Conservation (phyloP, 2,888 invertebrate species). For the Drosophila limbata region DNA sequence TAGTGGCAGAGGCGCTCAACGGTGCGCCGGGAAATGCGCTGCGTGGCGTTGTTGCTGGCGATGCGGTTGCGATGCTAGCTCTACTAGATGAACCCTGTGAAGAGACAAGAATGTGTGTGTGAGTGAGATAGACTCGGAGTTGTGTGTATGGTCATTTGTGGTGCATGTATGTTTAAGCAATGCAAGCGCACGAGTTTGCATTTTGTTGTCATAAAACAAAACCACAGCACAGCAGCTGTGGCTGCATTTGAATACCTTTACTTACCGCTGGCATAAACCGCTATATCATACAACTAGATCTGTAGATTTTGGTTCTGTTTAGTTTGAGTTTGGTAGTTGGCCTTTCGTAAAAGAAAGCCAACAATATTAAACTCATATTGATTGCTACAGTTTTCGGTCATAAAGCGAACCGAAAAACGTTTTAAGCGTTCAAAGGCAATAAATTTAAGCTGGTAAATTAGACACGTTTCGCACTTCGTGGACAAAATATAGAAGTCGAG, state of each 20-base stretch:
- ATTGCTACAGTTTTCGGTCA: neutral
- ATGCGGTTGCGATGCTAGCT: conserved; percentile 82
- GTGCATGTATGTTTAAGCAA: neutral
- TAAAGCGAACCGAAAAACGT: neutral
- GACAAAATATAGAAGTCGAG: neutral
- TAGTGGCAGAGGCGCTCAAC: conserved; percentile 84
- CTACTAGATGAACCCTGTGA: conserved; percentile 75
- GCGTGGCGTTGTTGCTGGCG: conserved; percentile 77
- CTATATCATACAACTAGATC: conserved; percentile 21
- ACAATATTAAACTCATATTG: neutral
- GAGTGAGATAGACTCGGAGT: neutral
- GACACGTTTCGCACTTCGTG: neutral
- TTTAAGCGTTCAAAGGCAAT: neutral
- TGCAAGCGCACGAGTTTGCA: neutral
- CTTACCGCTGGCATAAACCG: conserved; percentile 63
- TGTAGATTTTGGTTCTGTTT: neutral
- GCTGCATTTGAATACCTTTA: conserved; percentile 51
- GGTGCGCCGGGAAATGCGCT: conserved; percentile 85
- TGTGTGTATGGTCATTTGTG: neutral
- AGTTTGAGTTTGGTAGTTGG: neutral
- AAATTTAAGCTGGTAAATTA: neutral
- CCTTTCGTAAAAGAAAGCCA: neutral
- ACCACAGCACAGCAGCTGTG: conserved; percentile 55
- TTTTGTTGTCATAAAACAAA: conserved; percentile 59
- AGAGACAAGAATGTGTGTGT: conserved; percentile 10